Percentiles rank a stretch among this genome's conserved stretches.
Conservation (phyloP, 2,113 vertebrate species). For the Naja naja region DNA sequence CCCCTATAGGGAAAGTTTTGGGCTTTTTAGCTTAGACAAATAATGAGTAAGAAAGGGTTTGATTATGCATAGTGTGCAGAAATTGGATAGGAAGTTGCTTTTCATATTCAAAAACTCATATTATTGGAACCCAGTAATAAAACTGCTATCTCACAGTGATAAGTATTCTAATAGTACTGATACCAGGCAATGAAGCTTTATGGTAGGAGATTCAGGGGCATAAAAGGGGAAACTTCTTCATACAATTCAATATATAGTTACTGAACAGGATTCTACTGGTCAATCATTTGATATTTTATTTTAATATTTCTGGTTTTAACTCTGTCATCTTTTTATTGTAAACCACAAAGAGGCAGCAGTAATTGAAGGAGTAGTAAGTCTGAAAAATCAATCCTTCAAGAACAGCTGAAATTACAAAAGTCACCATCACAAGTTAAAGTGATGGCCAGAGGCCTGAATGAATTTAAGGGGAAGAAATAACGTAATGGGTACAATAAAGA, state of each 20-base stretch:
- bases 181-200: neutral
- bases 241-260: neutral
- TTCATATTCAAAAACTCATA: neutral
- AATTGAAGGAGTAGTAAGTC: neutral
- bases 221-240: neutral
- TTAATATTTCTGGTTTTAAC: neutral
- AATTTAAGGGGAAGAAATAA: neutral
- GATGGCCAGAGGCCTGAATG: neutral
- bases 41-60: too few relatives aligned
- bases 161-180: neutral
- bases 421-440: neutral
- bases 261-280: neutral
- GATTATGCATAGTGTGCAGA: neutral
- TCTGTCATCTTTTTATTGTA: neutral
- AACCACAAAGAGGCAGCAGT: neutral
- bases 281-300: neutral
- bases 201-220: too few relatives aligned
- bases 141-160: neutral
- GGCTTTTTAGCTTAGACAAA: neutral
- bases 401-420: neutral
- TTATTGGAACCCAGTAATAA: neutral
- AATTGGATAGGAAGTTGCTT: neutral
- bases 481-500: neutral
- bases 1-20: neutral
- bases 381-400: neutral